Evolutionary conservation across 2,113 vertebrate species (phyloP).

Genomic region (Phalacrocorax aristotelis): DNA sequence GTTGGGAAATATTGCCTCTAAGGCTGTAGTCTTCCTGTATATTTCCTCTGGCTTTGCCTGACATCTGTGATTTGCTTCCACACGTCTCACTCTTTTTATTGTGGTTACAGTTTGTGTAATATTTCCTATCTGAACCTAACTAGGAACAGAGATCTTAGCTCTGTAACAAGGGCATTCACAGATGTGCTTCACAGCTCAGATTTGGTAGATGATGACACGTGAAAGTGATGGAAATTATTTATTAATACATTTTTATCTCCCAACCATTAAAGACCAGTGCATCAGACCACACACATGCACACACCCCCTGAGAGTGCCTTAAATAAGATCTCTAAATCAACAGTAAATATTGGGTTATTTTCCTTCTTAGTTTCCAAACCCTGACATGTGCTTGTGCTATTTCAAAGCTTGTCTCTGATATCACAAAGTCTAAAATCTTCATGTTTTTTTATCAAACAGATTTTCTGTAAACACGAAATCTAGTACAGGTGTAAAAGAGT

Average conservation of each 20-base stretch:
- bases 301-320: fast-evolving
- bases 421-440: not conserved
- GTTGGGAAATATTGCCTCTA: not conserved
- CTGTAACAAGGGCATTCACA: fast-evolving
- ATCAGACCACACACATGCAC: not conserved
- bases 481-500: not conserved
- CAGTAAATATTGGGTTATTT: not conserved
- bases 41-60: not conserved
- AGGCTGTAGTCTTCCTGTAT: not conserved
- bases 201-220: not conserved
- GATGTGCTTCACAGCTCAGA: not conserved
- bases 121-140: not conserved
- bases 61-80: not conserved
- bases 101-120: not conserved
- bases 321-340: not conserved
- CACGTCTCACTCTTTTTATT: not conserved
- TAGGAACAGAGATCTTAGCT: not conserved
- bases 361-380: not conserved
- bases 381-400: not conserved
- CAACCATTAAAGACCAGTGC: fast-evolving
- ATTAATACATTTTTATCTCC: not conserved
- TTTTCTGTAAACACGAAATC: not conserved
- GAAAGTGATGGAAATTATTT: not conserved
- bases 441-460: not conserved
- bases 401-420: not conserved